phyloP scores from a whole-genome alignment of 2,888 invertebrate genomes.

The Tetropium fuscum region DNA sequence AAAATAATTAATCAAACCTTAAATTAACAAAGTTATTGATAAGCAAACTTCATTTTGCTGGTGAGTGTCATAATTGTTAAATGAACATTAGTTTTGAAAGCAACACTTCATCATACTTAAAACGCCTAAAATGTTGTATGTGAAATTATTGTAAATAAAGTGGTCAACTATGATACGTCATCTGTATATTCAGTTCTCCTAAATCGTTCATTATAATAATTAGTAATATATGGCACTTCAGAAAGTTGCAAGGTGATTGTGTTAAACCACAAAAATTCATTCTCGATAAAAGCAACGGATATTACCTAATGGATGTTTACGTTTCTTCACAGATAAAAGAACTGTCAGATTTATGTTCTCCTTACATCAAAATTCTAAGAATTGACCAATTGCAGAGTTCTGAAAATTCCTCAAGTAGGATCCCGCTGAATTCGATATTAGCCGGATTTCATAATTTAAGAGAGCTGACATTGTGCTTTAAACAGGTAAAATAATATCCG shows the following conservation, averaged over 20 bases:
- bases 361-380: slow-evolving; percentile 52
- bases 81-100: too few species aligned
- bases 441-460: slow-evolving; percentile 54
- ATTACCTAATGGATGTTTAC: not conserved
- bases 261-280: not conserved
- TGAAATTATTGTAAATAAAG: too few species aligned
- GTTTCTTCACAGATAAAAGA: slow-evolving; percentile 57
- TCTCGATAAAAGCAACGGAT: not conserved
- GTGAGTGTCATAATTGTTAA: too few species aligned
- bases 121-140: too few species aligned
- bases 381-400: slow-evolving; percentile 52
- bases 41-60: too few species aligned
- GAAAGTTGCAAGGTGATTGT: not conserved
- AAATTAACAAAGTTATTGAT: too few species aligned
- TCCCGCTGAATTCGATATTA: slow-evolving; percentile 56
- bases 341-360: slow-evolving; percentile 53
- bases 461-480: slow-evolving; percentile 58
- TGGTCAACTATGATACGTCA: too few species aligned
- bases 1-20: too few species aligned
- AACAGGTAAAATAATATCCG: slow-evolving; percentile 59
- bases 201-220: too few species aligned
- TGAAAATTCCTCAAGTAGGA: slow-evolving; percentile 47
- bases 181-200: too few species aligned
- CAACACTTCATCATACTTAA: too few species aligned
- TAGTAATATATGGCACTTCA: too few species aligned